Conservation (phyloP, 2,888 invertebrate genomes). For the Zonitis immaculata region DNA sequence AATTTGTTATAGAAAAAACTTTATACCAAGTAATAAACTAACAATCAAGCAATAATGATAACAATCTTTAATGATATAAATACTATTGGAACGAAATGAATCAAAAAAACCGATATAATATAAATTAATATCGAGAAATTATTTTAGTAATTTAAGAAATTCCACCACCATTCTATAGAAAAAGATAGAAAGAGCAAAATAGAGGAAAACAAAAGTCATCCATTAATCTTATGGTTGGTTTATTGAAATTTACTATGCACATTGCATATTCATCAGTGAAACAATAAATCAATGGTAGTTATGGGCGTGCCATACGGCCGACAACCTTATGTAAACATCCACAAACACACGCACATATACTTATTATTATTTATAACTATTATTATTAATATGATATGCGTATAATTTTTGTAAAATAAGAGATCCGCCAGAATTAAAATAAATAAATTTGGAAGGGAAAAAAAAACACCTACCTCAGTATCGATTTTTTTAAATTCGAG, state of each 20-base stretch:
- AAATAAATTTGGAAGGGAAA: slow-evolving; percentile 9
- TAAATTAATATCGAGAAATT: no score
- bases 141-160: no score
- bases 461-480: slow-evolving; percentile 68
- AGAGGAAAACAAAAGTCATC: slow-evolving; percentile 24
- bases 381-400: neutral
- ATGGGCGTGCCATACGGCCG: slow-evolving; percentile 30
- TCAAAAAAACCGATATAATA: no score
- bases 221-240: slow-evolving; percentile 44
- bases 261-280: slow-evolving; percentile 47
- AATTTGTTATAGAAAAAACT: no score
- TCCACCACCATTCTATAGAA: no score
- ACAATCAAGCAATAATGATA: no score
- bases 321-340: slow-evolving; percentile 36
- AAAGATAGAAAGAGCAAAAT: slow-evolving; percentile 5
- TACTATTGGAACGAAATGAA: no score
- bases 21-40: no score
- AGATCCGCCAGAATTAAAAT: no score
- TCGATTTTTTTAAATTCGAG: slow-evolving; percentile 90
- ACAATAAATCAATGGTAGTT: slow-evolving; percentile 42
- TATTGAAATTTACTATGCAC: slow-evolving; percentile 47
- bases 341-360: neutral
- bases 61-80: no score
- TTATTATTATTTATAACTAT: no score
- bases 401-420: slow-evolving; percentile 9